Evolutionary conservation across 23 tunicate species (phyloP), one percentile per base, ranked within the genome.

Genomic region (Ascidia mentula): DNA sequence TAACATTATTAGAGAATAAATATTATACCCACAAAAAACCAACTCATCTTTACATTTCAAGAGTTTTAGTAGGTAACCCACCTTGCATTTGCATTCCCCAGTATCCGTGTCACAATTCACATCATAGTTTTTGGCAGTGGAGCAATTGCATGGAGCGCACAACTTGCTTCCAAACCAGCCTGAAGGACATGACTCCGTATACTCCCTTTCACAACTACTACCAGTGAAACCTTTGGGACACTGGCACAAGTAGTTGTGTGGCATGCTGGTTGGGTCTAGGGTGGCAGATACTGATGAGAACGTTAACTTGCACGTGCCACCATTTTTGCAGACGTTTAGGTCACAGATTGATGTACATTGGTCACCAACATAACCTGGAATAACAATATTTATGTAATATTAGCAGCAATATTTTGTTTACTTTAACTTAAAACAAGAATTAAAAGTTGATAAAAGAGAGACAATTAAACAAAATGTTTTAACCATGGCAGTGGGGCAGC

Each of bases 101-200:
- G 70, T 79, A 17, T 36, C 22, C 15, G 30, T 35, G 34, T 88
- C 80, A 75, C 98, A 93, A 31, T 33, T 80, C 0, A 72, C 45
- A 59, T 93, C 98, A 77, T 75, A 93, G 59, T 93, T 88, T 24
- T 42, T 46, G 12, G 75, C 69, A 37, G 70, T 45, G 12, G 93
- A 69, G 40, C 98, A 93, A 34, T 93, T 80, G 75, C 98, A 93
- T 32, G 98, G 98, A 31, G 89, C 84, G 72, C 98, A 93, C 6
- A 88, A 77, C 0, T 53, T 45, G 46, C 81, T 75, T 8, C 91
- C 97, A 65, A 40, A 77, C 98, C 98, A 93, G 33, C 98, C 98
- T 20, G 80, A 2, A 0, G 93, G 93, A 46, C 98, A 93, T 0
- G 85, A 42, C 34, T 69, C 79, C 0, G 83, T 72, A 71, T 59